Evolutionary conservation across 1,140 invertebrate genomes (phyloP).

Genomic region (Aricia agestis): DNA sequence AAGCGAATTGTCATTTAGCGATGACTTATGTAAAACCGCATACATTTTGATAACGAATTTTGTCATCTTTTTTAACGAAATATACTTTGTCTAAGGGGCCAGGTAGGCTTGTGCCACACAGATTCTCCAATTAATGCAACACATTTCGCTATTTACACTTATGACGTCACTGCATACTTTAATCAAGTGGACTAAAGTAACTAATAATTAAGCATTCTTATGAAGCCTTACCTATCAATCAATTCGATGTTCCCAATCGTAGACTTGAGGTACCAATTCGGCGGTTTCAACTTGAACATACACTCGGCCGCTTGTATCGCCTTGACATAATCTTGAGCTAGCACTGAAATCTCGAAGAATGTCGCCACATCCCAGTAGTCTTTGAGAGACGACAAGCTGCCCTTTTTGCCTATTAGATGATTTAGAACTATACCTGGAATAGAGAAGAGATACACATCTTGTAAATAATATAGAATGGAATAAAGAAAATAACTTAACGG

Average conservation of each 20-base stretch:
- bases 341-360: slow-evolving; percentile 98
- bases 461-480: no score
- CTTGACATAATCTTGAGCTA: slow-evolving; percentile 98
- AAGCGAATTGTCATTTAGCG: no score
- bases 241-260: slow-evolving; percentile 98
- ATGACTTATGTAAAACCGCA: no score
- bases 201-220: neutral
- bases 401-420: slow-evolving; percentile 98
- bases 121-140: no score
- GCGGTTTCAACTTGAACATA: slow-evolving; percentile 99
- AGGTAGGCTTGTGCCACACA: no score
- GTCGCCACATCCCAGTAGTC: slow-evolving; percentile 99
- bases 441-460: neutral
- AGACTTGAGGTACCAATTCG: slow-evolving; percentile 98
- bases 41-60: no score
- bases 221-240: slow-evolving; percentile 82
- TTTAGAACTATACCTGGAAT: slow-evolving; percentile 93
- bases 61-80: no score
- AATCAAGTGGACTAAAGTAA: no score
- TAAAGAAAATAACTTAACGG: no score
- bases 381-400: slow-evolving; percentile 92
- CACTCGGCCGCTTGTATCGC: slow-evolving; percentile 98
- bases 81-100: no score
- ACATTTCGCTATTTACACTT: no score
- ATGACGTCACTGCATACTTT: no score